Conservation (phyloP, 2,797 vertebrate genomes). For the Alectoris magna region DNA sequence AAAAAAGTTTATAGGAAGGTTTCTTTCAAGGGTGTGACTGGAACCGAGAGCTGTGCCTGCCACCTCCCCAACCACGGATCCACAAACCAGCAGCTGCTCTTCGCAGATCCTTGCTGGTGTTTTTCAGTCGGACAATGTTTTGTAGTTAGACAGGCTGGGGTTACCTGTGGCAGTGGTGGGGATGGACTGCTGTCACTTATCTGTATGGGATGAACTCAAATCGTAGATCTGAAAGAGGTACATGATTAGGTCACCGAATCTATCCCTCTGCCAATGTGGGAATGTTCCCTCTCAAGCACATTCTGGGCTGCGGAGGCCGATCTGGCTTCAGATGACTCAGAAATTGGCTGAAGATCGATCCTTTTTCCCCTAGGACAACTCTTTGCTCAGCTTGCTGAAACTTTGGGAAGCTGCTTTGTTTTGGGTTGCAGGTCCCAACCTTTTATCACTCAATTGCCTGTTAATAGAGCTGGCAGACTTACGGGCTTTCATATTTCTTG, state of each 20-base stretch:
- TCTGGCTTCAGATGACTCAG: conserved; percentile 25
- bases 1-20: conserved; percentile 9
- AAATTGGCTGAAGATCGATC: neutral
- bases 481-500: accelerated
- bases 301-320: neutral
- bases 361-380: neutral
- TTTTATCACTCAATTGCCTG: neutral
- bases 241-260: neutral
- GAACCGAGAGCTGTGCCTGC: conserved; percentile 2
- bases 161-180: neutral
- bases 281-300: conserved; percentile 18
- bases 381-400: neutral
- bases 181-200: neutral
- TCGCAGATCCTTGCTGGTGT: neutral
- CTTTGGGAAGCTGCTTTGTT: neutral
- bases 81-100: conserved; percentile 6
- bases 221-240: neutral
- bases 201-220: neutral
- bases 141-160: neutral
- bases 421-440: neutral
- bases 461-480: neutral
- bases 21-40: conserved; percentile 52
- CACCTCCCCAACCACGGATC: neutral
- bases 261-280: neutral
- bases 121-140: neutral